These are phyloP conservation scores for Odontamblyopus lacepedii DNA, from an alignment of 2,797 vertebrate species.

Conservation along the genomic window DNA sequence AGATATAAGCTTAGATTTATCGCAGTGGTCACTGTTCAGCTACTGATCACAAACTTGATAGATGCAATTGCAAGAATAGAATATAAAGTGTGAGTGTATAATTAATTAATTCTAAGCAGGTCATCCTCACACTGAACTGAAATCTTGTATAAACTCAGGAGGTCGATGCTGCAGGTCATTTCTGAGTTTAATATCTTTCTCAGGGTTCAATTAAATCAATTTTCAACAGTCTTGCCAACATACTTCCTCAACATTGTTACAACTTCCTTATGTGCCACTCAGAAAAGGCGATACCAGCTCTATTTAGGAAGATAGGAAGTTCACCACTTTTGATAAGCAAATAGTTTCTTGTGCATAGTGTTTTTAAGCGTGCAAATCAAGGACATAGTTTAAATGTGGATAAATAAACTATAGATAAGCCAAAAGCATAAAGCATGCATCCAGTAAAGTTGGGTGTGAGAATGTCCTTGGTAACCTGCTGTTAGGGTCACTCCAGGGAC, in stretches of 20 bases:
- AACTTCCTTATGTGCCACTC: conserved; percentile 60
- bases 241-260: conserved; percentile 77
- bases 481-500: not conserved
- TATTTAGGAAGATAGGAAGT: conserved; percentile 43
- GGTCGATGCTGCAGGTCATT: conserved; percentile 38
- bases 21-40: not conserved
- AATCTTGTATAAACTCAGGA: conserved; percentile 16
- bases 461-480: not conserved
- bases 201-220: conserved; percentile 50
- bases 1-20: not conserved
- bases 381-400: conserved; percentile 26
- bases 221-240: conserved; percentile 57
- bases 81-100: conserved; percentile 30
- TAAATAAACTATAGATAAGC: conserved; percentile 38
- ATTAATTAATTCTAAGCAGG: conserved; percentile 2
- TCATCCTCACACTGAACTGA: not conserved
- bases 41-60: not conserved
- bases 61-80: conserved; percentile 14
- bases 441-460: conserved; percentile 36
- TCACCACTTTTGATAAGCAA: conserved; percentile 51
- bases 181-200: conserved; percentile 33
- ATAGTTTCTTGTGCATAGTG: conserved; percentile 34
- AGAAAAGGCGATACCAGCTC: conserved; percentile 38
- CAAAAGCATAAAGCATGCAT: conserved; percentile 57
- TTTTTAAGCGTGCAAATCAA: conserved; percentile 44